Evolutionary conservation across 2,888 invertebrate genomes (phyloP).

Genomic region (Cerceris rybyensis): DNA sequence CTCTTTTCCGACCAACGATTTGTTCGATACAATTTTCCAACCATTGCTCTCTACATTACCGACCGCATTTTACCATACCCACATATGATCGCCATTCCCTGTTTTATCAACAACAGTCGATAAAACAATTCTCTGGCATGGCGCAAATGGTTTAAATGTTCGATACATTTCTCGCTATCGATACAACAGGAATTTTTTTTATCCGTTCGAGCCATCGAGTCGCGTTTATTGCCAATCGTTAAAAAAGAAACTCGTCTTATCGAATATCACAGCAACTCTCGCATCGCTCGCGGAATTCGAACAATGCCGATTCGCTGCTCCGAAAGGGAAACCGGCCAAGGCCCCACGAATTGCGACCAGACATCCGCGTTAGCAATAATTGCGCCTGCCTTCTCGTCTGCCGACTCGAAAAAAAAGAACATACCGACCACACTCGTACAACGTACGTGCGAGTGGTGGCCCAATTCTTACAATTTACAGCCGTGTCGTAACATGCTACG

Average conservation of each 20-base stretch:
- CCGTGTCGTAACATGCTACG: slow-evolving; percentile 72
- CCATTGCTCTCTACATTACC: slow-evolving; percentile 6
- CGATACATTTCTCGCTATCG: not conserved
- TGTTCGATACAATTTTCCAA: not conserved
- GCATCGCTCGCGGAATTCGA: slow-evolving; percentile 30
- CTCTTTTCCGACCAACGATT: not conserved
- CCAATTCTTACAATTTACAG: slow-evolving; percentile 80
- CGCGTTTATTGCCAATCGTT: not conserved
- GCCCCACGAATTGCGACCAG: slow-evolving; percentile 77
- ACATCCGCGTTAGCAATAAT: slow-evolving; percentile 81
- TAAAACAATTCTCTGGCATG: not conserved
- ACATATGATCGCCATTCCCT: too few relatives aligned
- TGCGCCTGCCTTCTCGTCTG: slow-evolving; percentile 72
- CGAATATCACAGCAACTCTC: not conserved
- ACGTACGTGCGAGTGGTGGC: slow-evolving; percentile 65
- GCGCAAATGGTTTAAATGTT: too few relatives aligned
- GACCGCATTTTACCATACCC: not conserved
- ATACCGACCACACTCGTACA: slow-evolving; percentile 39
- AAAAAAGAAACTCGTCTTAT: not conserved
- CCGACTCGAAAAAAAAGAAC: slow-evolving; percentile 65
- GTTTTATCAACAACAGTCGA: not conserved
- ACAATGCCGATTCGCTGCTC: slow-evolving; percentile 44
- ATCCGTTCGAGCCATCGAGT: not conserved
- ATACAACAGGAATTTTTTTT: not conserved
- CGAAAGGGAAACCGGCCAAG: slow-evolving; percentile 81